Evolutionary conservation across 2,888 invertebrate genomes (phyloP).

Genomic region (Caenorhabditis sp.): DNA sequence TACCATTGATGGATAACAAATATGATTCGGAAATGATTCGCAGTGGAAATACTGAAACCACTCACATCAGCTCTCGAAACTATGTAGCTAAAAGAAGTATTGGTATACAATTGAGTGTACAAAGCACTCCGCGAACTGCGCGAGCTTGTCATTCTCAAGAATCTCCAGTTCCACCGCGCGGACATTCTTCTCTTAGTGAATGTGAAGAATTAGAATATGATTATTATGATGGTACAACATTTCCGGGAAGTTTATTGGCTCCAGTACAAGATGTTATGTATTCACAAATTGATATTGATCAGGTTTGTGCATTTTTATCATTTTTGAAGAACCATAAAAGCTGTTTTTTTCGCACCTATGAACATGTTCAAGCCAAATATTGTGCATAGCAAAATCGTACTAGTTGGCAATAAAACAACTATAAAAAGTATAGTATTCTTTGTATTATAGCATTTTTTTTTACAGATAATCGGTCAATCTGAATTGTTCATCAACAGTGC

Average conservation of each 20-base stretch:
- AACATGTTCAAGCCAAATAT: too few relatives aligned
- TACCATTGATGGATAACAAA: constrained; percentile 52
- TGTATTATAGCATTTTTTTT: constrained; percentile 5
- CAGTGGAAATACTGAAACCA: constrained; percentile 65
- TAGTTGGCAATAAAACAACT: too few relatives aligned
- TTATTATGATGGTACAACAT: constrained; percentile 59
- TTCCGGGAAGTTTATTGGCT: constrained; percentile 58
- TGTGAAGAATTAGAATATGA: constrained; percentile 63
- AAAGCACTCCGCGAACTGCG: constrained; percentile 57
- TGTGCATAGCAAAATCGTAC: too few relatives aligned
- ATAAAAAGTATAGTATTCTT: not conserved
- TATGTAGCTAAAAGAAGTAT: constrained; percentile 60
- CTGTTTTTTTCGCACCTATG: not conserved
- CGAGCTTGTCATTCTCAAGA: constrained; percentile 44
- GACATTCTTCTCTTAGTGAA: constrained; percentile 44
- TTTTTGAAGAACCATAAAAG: not conserved
- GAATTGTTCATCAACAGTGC: constrained; percentile 45
- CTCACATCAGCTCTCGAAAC: constrained; percentile 51
- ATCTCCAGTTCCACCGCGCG: constrained; percentile 46
- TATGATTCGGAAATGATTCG: constrained; percentile 64
- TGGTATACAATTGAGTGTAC: constrained; percentile 64
- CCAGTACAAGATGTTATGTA: constrained; percentile 52
- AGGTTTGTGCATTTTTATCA: constrained; percentile 30
- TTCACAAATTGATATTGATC: constrained; percentile 67
- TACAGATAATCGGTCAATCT: constrained; percentile 51